A percentile compares a stretch with the other conserved stretches of the same genome.
These are phyloP conservation scores for Zingel zingel DNA, from an alignment of 2,113 vertebrate species.

Conservation along the genomic window DNA sequence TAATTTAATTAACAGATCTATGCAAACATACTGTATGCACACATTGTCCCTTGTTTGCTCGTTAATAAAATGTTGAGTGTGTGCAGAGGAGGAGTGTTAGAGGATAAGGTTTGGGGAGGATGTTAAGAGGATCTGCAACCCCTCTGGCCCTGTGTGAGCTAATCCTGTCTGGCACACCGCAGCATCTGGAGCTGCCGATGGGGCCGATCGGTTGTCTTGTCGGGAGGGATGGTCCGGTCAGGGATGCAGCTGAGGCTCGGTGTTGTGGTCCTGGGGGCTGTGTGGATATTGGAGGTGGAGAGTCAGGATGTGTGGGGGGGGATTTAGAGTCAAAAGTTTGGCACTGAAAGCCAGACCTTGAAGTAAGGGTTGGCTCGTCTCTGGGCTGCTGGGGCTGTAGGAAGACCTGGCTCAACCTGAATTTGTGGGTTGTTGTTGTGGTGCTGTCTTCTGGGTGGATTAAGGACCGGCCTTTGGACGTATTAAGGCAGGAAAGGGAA, in stretches of 20 bases:
- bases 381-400: not conserved
- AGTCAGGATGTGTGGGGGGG: not conserved
- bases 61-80: constrained; percentile 4
- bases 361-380: constrained; percentile 4
- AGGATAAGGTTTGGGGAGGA: constrained; percentile 39
- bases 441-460: constrained; percentile 24
- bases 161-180: constrained; percentile 67
- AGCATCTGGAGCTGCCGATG: constrained; percentile 68
- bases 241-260: constrained; percentile 53
- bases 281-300: constrained; percentile 21
- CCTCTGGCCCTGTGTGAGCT: constrained; percentile 66
- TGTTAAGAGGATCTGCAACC: constrained; percentile 53
- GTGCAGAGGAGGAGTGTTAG: constrained; percentile 16
- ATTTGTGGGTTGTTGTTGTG: constrained; percentile 9
- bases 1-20: constrained; percentile 38
- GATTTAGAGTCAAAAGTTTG: constrained; percentile 3
- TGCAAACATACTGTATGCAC: constrained; percentile 24
- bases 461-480: constrained; percentile 12
- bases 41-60: not conserved
- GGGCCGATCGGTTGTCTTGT: constrained; percentile 43
- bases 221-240: not conserved
- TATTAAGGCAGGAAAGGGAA: constrained; percentile 12
- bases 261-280: constrained; percentile 23
- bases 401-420: not conserved
- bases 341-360: constrained; percentile 9